A percentile compares a stretch with the other conserved stretches of the same genome.
These are phyloP conservation scores for Cynopterus sphinx DNA, from an alignment of 2,797 vertebrate genomes.

Conservation along the genomic window DNA sequence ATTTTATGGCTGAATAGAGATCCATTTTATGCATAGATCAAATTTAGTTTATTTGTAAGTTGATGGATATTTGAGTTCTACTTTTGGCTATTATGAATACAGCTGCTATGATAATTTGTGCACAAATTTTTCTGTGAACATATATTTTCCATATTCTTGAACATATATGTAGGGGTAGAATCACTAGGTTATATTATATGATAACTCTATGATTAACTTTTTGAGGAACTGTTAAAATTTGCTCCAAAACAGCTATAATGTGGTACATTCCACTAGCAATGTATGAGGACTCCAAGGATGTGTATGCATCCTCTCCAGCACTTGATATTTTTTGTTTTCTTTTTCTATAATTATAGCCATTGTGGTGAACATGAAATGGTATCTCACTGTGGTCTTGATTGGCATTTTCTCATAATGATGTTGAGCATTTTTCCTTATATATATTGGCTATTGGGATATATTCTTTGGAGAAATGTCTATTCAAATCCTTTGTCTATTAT, in stretches of 20 bases:
- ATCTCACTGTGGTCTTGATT: not conserved
- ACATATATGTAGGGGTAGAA: not conserved
- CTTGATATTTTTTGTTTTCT: not conserved
- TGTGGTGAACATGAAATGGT: not conserved
- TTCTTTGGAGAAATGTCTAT: not conserved
- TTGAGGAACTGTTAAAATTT: not conserved
- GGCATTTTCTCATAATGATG: not conserved
- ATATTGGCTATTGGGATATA: not conserved
- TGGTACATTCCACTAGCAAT: not conserved
- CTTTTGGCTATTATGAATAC: not conserved
- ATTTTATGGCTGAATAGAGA: not conserved
- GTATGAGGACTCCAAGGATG: too few relatives aligned
- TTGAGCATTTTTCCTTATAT: not conserved
- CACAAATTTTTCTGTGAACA: not conserved
- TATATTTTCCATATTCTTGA: not conserved
- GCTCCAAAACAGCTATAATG: not conserved
- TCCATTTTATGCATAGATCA: not conserved
- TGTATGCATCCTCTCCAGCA: not conserved
- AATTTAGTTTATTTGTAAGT: constrained; percentile 16
- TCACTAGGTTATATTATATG: not conserved
- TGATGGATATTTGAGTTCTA: constrained; percentile 12
- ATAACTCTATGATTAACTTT: constrained; percentile 6
- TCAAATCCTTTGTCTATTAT: not conserved
- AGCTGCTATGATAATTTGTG: not conserved
- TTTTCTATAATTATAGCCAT: not conserved